Conservation (phyloP, 1,140 invertebrate species). For the Dendrolimus punctatus region DNA sequence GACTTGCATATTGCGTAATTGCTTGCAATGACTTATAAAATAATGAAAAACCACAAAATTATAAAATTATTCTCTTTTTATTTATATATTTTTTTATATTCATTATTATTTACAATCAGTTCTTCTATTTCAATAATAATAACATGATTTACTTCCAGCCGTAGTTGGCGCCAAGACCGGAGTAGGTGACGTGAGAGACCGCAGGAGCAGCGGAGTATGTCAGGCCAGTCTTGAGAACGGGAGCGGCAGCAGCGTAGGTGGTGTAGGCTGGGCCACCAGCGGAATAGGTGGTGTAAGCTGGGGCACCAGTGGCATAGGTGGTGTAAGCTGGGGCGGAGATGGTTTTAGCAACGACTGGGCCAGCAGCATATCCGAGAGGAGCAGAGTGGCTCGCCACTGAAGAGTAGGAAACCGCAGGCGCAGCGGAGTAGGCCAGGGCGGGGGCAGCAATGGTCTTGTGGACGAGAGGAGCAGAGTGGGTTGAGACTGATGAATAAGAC, state of each 20-base stretch:
- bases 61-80: too few species aligned
- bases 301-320: slow-evolving; percentile 10
- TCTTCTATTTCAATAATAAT: slow-evolving; percentile 3
- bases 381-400: background rate
- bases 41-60: too few species aligned
- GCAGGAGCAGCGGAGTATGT: slow-evolving; percentile 26
- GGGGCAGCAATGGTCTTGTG: slow-evolving; percentile 3
- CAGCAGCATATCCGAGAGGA: background rate
- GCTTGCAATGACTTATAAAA: too few species aligned
- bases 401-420: slow-evolving; percentile 1
- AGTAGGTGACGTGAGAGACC: slow-evolving; percentile 38
- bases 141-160: slow-evolving; percentile 17
- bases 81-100: too few species aligned
- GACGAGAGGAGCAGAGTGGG: slow-evolving; percentile 9
- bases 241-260: slow-evolving; percentile 15
- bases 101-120: too few species aligned
- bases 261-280: slow-evolving; percentile 8
- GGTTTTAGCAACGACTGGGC: slow-evolving; percentile 2
- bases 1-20: too few species aligned
- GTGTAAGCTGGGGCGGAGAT: slow-evolving; percentile 6
- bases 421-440: slow-evolving; percentile 15
- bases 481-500: slow-evolving; percentile 13
- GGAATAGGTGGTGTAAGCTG: slow-evolving; percentile 17
- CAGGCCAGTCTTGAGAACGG: slow-evolving; percentile 12
- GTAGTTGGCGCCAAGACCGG: slow-evolving; percentile 27